phyloP scores from a whole-genome alignment of 2,888 invertebrate species.

The Drosophila diplacantha region DNA sequence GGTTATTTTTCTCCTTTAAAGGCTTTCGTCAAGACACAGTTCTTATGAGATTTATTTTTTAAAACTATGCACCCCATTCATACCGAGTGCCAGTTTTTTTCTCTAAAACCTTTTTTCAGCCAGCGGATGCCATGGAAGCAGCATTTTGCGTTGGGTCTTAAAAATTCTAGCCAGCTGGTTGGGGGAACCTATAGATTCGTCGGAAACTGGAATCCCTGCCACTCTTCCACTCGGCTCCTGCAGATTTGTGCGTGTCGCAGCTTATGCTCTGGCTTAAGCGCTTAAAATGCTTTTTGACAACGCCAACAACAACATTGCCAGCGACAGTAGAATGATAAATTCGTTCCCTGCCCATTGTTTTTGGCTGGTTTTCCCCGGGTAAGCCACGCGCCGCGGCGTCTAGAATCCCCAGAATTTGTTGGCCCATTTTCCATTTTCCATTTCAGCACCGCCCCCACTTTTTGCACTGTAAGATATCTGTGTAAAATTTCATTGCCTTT shows the following conservation, averaged over 20 bases:
- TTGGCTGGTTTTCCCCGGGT: slow-evolving; percentile 25
- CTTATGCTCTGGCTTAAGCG: slow-evolving; percentile 57
- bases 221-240: slow-evolving; percentile 3
- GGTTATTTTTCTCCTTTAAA: not conserved
- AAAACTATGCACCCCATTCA: not conserved
- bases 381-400: slow-evolving; percentile 39
- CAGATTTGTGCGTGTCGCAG: slow-evolving; percentile 61
- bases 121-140: not conserved
- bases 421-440: slow-evolving; percentile 18
- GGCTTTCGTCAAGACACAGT: not conserved
- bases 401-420: slow-evolving; percentile 10
- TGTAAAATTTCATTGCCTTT: slow-evolving; percentile 42
- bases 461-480: slow-evolving; percentile 25
- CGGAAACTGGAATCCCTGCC: slow-evolving; percentile 5
- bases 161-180: not conserved
- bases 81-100: not conserved
- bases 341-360: slow-evolving; percentile 47
- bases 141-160: not conserved
- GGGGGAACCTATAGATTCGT: slow-evolving; percentile 1
- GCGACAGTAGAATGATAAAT: slow-evolving; percentile 58
- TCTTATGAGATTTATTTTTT: not conserved
- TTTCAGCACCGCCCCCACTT: not conserved
- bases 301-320: slow-evolving; percentile 21
- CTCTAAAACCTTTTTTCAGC: not conserved
- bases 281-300: slow-evolving; percentile 71